These are phyloP conservation scores for Phymanthus crucifer DNA, from an alignment of 92 coral and sea anemone genomes.

Conservation along the genomic window DNA sequence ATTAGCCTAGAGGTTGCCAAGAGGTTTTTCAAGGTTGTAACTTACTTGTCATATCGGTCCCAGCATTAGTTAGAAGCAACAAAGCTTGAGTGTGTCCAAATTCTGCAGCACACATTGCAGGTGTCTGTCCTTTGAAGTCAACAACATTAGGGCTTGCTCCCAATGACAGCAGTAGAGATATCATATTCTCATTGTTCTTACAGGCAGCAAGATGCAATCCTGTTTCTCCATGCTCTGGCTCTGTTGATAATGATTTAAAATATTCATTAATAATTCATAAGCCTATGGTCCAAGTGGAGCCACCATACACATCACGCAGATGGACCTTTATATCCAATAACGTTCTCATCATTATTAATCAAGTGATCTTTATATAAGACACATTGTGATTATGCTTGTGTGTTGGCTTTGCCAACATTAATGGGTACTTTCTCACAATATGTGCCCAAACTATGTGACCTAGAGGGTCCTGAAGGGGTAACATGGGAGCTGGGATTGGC, in stretches of 20 bases:
- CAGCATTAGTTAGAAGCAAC: constrained; percentile 73
- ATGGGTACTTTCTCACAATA: too few relatives aligned
- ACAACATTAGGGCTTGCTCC: constrained; percentile 97
- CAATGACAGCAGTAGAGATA: constrained; percentile 68
- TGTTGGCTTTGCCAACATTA: too few relatives aligned
- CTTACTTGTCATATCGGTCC: constrained; percentile 89
- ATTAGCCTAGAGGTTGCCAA: too few relatives aligned
- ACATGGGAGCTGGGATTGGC: too few relatives aligned
- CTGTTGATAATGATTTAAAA: constrained; percentile 29
- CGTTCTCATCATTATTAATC: too few relatives aligned
- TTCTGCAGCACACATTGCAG: constrained; percentile 95
- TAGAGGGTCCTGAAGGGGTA: too few relatives aligned
- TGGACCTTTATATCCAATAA: too few relatives aligned
- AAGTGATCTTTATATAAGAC: too few relatives aligned
- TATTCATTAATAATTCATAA: background rate
- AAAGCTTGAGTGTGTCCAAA: constrained; percentile 94
- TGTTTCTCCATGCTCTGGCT: constrained; percentile 95
- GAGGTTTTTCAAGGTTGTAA: background rate
- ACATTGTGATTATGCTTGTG: too few relatives aligned
- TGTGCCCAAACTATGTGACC: too few relatives aligned
- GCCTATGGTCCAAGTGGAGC: too few relatives aligned
- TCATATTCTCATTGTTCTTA: constrained; percentile 92
- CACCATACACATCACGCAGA: too few relatives aligned
- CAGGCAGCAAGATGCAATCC: constrained; percentile 96
- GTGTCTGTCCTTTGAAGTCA: constrained; percentile 85